These are phyloP conservation scores for Eilema sororculum DNA, from an alignment of 2,888 invertebrate species.

Conservation along the genomic window DNA sequence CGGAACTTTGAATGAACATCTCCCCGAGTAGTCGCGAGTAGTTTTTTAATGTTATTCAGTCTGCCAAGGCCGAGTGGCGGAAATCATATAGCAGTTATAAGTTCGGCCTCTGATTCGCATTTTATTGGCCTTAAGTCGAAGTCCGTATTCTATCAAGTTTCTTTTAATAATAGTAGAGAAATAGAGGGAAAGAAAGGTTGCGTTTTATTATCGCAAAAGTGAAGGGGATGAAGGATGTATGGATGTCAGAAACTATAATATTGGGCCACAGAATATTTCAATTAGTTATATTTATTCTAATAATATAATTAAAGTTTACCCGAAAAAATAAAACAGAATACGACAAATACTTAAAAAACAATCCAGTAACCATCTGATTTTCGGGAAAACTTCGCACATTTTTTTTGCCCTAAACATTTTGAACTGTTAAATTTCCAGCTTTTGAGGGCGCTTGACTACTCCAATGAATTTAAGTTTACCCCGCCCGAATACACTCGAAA, in stretches of 20 bases:
- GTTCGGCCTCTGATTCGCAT: slow-evolving; percentile 15
- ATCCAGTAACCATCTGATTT: neutral
- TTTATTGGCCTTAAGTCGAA: slow-evolving; percentile 11
- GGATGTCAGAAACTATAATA: no score
- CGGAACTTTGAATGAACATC: slow-evolving; percentile 4
- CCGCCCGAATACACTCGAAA: slow-evolving; percentile 9
- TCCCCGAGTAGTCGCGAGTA: neutral
- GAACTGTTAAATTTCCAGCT: neutral
- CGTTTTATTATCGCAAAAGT: neutral
- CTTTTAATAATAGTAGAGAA: neutral
- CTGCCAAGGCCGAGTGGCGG: neutral
- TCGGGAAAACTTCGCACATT: neutral
- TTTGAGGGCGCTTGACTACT: neutral
- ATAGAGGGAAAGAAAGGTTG: neutral
- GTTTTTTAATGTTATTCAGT: slow-evolving; percentile 12
- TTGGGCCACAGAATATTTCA: no score
- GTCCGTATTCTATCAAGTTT: neutral
- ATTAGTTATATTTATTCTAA: no score
- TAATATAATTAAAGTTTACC: no score
- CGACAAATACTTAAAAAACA: neutral
- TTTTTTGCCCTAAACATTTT: neutral
- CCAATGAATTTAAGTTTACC: neutral
- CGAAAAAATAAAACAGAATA: no score
- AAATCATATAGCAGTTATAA: slow-evolving; percentile 21
- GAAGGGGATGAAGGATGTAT: no score